Evolutionary conservation across 2,797 vertebrate species (phyloP).

Genomic region (Babyrousa celebensis): DNA sequence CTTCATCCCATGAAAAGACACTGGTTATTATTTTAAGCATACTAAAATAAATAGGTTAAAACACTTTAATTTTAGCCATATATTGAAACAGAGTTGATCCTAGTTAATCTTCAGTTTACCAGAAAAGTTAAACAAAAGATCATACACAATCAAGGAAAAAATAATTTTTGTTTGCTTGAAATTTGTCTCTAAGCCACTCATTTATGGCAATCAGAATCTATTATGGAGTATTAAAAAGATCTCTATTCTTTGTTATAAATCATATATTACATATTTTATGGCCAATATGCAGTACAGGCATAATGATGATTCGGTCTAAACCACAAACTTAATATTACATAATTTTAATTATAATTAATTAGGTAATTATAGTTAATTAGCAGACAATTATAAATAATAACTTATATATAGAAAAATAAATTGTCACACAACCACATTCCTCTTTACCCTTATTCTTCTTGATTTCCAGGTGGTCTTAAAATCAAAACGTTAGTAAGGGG

Average conservation of each 20-base stretch:
- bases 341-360: slow-evolving; percentile 32
- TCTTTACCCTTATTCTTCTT: slow-evolving; percentile 36
- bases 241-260: neutral
- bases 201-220: slow-evolving; percentile 47
- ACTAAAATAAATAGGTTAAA: slow-evolving; percentile 18
- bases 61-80: slow-evolving; percentile 52
- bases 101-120: slow-evolving; percentile 34
- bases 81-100: neutral
- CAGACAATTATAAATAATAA: slow-evolving; percentile 15
- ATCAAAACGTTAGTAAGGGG: neutral
- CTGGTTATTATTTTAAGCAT: neutral
- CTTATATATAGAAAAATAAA: slow-evolving; percentile 51
- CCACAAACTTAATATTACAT: neutral
- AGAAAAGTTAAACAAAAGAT: slow-evolving; percentile 23
- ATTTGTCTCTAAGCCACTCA: neutral
- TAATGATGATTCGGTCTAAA: neutral
- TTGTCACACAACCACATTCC: neutral
- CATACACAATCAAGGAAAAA: slow-evolving; percentile 23
- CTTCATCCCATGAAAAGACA: slow-evolving; percentile 15
- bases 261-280: slow-evolving; percentile 30
- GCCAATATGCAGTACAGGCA: neutral
- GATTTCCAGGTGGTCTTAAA: slow-evolving; percentile 58
- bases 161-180: neutral
- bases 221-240: neutral
- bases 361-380: slow-evolving; percentile 45